These are phyloP conservation scores for Aphaenogaster floridana DNA, from an alignment of 1,140 invertebrate species.

Conservation along the genomic window DNA sequence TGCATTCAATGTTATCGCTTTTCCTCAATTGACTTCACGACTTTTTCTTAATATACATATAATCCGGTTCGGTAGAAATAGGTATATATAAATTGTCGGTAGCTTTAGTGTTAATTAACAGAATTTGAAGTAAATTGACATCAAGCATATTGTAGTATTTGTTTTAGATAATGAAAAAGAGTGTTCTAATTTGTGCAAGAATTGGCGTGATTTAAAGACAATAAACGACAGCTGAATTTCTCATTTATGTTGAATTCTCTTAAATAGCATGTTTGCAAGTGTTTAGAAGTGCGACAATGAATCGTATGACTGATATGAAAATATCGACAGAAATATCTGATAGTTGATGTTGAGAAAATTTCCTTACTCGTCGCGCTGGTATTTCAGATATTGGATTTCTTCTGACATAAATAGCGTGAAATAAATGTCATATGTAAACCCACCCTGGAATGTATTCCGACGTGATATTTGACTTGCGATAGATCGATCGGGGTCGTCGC, in stretches of 20 bases:
- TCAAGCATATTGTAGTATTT: not conserved
- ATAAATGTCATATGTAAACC: slow-evolving; percentile 59
- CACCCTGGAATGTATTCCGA: slow-evolving; percentile 51
- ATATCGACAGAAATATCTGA: slow-evolving; percentile 36
- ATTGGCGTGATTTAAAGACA: not conserved
- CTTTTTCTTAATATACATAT: too few species aligned
- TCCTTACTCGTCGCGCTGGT: slow-evolving; percentile 12
- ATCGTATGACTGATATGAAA: slow-evolving; percentile 19
- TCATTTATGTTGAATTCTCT: not conserved
- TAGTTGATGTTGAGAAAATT: slow-evolving; percentile 33
- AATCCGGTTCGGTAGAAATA: too few species aligned
- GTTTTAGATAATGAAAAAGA: not conserved
- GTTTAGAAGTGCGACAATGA: slow-evolving; percentile 7
- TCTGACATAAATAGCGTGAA: slow-evolving; percentile 61
- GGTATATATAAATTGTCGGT: too few species aligned
- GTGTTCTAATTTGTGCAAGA: not conserved
- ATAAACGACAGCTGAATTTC: not conserved
- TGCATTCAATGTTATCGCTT: too few species aligned
- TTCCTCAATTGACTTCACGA: too few species aligned
- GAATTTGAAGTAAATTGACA: slow-evolving; percentile 1
- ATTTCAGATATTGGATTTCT: slow-evolving; percentile 52
- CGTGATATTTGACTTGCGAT: slow-evolving; percentile 63
- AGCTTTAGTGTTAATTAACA: too few species aligned
- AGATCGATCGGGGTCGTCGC: slow-evolving; percentile 44
- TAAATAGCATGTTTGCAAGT: not conserved